Evolutionary conservation across 2,797 vertebrate genomes (phyloP).

Genomic region (Austrolebias charrua): DNA sequence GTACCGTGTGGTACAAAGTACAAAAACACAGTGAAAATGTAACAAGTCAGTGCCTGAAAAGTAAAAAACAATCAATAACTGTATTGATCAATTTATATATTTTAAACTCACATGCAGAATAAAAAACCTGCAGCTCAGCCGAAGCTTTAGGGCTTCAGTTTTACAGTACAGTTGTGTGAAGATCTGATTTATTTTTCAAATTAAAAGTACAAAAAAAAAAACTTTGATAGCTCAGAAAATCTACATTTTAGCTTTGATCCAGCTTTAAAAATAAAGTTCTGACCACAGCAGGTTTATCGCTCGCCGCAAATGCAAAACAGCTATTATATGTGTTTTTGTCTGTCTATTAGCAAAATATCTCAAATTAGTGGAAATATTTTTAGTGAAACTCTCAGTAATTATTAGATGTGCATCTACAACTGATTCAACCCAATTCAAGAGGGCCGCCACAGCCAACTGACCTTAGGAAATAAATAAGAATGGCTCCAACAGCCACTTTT

Average conservation of each 20-base stretch:
- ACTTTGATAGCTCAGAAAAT: slow-evolving; percentile 9
- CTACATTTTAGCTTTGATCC: slow-evolving; percentile 27
- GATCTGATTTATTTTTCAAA: slow-evolving; percentile 40
- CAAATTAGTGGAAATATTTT: too few relatives aligned
- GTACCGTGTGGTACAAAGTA: slow-evolving; percentile 9
- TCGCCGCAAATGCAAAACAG: too few relatives aligned
- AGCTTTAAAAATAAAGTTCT: slow-evolving; percentile 21
- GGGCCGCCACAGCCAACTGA: too few relatives aligned
- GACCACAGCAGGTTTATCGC: too few relatives aligned
- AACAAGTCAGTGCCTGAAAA: slow-evolving; percentile 45
- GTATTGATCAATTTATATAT: slow-evolving; percentile 16
- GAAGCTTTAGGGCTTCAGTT: slow-evolving; percentile 23
- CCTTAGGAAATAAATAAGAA: too few relatives aligned
- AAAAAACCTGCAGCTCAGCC: slow-evolving; percentile 12
- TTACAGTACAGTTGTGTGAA: slow-evolving; percentile 72
- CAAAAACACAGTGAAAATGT: slow-evolving; percentile 31
- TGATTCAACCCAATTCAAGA: too few relatives aligned
- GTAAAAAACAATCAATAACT: slow-evolving; percentile 27
- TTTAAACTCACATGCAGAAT: slow-evolving; percentile 60
- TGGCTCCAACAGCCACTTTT: too few relatives aligned
- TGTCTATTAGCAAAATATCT: too few relatives aligned
- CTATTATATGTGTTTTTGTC: too few relatives aligned
- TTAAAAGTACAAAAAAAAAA: slow-evolving; percentile 54
- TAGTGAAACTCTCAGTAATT: too few relatives aligned
- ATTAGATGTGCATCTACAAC: too few relatives aligned